A percentile compares a stretch with the other conserved stretches of the same genome.
Evolutionary conservation across 1,140 invertebrate genomes (phyloP).

Genomic region (Drosophila sp.): DNA sequence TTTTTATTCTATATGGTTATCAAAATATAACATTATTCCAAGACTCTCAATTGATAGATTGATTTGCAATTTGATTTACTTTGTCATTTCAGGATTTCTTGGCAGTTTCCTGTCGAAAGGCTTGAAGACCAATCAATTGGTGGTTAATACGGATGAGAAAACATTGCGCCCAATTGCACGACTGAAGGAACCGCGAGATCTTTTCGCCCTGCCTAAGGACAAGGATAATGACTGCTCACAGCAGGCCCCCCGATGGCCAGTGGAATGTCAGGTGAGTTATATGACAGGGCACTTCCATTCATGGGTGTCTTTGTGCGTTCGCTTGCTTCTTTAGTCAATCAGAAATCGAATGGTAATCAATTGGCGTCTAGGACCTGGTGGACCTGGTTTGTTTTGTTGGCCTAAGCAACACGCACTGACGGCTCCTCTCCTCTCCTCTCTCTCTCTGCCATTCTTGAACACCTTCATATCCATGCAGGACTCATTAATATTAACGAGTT

Average conservation of each 20-base stretch:
- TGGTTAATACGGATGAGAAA: slow-evolving; percentile 87
- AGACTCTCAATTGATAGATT: neutral
- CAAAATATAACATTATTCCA: too few species aligned
- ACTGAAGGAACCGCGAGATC: slow-evolving; percentile 87
- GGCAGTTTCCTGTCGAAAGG: slow-evolving; percentile 82
- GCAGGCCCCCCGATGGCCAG: slow-evolving; percentile 92
- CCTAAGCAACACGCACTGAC: neutral
- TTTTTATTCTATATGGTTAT: too few species aligned
- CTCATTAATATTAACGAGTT: slow-evolving; percentile 61
- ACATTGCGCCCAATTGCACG: slow-evolving; percentile 86
- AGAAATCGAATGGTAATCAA: slow-evolving; percentile 4
- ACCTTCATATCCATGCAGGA: slow-evolving; percentile 23
- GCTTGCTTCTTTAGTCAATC: neutral
- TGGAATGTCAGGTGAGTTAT: slow-evolving; percentile 90
- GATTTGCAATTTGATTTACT: slow-evolving; percentile 15
- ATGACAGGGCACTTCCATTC: neutral
- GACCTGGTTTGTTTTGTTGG: neutral
- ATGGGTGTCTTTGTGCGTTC: neutral
- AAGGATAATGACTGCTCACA: slow-evolving; percentile 87
- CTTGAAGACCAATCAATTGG: slow-evolving; percentile 87
- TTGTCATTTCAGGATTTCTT: slow-evolving; percentile 67
- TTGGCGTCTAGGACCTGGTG: slow-evolving; percentile 4
- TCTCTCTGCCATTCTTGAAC: neutral
- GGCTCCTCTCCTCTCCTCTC: neutral
- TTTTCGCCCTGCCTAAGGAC: slow-evolving; percentile 88